These are phyloP conservation scores for Plemyria rubiginata DNA, from an alignment of 2,888 invertebrate genomes.

Conservation along the genomic window DNA sequence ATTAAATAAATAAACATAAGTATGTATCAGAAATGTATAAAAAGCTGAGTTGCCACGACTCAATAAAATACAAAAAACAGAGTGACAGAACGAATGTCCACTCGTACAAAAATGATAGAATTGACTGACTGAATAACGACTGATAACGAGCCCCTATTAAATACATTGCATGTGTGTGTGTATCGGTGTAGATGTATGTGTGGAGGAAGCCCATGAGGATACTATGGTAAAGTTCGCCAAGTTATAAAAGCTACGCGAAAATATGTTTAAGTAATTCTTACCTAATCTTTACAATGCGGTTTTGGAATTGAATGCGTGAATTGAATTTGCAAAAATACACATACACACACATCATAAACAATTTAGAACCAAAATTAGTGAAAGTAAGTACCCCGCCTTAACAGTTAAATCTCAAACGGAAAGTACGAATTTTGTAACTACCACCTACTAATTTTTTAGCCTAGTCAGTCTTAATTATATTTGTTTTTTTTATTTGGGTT, in stretches of 20 bases:
- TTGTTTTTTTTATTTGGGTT: too few relatives aligned
- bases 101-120: slow-evolving; percentile 56
- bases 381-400: too few relatives aligned
- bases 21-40: slow-evolving; percentile 1
- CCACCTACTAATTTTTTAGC: too few relatives aligned
- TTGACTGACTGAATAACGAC: slow-evolving; percentile 61
- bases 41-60: too few relatives aligned
- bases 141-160: slow-evolving; percentile 67
- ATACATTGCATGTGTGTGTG: slow-evolving; percentile 49
- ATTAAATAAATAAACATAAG: not conserved
- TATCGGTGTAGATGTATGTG: slow-evolving; percentile 37
- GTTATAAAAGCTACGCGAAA: slow-evolving; percentile 37
- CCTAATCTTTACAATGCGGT: too few relatives aligned
- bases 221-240: slow-evolving; percentile 44
- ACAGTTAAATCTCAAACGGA: too few relatives aligned
- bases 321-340: too few relatives aligned
- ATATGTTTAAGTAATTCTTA: not conserved
- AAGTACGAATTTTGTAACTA: too few relatives aligned
- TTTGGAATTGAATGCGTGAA: too few relatives aligned
- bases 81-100: slow-evolving; percentile 37
- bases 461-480: too few relatives aligned
- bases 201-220: slow-evolving; percentile 60
- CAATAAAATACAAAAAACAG: slow-evolving; percentile 1
- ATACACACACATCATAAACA: too few relatives aligned
- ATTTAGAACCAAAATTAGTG: too few relatives aligned